phyloP scores from a whole-genome alignment of 2,797 vertebrate species.

The Poeciliopsis gracilis region DNA sequence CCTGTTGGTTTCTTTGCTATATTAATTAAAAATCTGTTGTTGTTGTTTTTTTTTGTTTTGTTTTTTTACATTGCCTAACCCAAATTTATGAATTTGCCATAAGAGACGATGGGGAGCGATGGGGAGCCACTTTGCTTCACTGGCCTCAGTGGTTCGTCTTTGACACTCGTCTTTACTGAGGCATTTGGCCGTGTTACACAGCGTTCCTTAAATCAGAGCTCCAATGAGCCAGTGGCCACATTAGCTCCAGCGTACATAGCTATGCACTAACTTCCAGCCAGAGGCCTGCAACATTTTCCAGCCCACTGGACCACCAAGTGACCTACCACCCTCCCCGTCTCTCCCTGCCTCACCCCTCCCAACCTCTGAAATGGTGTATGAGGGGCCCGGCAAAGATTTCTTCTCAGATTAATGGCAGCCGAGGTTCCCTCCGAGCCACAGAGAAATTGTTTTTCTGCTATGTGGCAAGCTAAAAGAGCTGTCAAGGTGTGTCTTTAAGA shows the following conservation, averaged over 20 bases:
- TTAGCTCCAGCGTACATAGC: constrained; percentile 64
- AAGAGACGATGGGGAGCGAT: constrained; percentile 22
- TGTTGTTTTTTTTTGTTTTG: background rate
- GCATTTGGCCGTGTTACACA: constrained; percentile 43
- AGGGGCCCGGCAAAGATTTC: constrained; percentile 63
- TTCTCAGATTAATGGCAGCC: constrained; percentile 50
- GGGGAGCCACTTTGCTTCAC: constrained; percentile 51
- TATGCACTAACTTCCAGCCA: constrained; percentile 63
- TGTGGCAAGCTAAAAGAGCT: constrained; percentile 32
- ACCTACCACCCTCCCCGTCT: constrained; percentile 40
- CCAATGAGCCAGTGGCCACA: constrained; percentile 75
- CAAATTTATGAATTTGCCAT: constrained; percentile 60
- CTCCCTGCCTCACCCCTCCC: constrained; percentile 9
- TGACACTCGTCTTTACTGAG: constrained; percentile 47
- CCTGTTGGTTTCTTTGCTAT: constrained; percentile 36
- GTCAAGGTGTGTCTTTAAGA: constrained; percentile 30
- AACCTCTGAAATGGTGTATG: constrained; percentile 44
- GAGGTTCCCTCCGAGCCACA: constrained; percentile 58
- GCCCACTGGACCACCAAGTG: constrained; percentile 74
- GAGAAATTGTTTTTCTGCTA: constrained; percentile 49
- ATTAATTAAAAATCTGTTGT: constrained; percentile 25
- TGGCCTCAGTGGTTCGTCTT: constrained; percentile 41
- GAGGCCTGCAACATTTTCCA: constrained; percentile 72
- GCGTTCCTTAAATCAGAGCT: constrained; percentile 69
- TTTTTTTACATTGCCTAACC: constrained; percentile 41